Base-by-base conservation (phyloP, 2,113 vertebrate species). In the Brienomyrus longianalis region DNA sequence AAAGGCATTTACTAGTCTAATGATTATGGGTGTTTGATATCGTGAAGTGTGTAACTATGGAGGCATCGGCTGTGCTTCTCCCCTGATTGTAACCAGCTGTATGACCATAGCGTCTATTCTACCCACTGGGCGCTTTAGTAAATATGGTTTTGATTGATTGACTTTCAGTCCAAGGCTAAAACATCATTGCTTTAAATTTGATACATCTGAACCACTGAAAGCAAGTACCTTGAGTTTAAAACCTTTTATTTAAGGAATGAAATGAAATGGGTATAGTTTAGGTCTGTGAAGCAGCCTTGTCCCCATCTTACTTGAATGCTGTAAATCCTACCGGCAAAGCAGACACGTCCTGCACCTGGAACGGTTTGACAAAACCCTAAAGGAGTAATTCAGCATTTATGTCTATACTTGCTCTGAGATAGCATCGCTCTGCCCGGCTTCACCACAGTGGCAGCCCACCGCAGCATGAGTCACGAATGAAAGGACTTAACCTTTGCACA, bases 321-420 rank as follows among this genome's bases (percentile, higher is more conserved):
- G 74, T 70, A 80, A 80, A 80, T 80, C 74, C 74, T 80, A 6
- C 74, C 1, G 13, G 74, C 43, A 43, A 4, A 43, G 27, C 66
- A 74, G 74, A 43, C 74, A 19, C 74, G 1, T 80, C 35, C 74
- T 43, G 35, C 19, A 35, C 74, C 5, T 80, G 35, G 74, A 43
- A 80, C 15, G 2, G 31, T 80, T 80, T 43, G 74, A 43, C 70
- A 43, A 80, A 80, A 80, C 74, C 74, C 74, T 19, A 43, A 80
- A 43, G 74, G 74, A 80, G 74, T 80, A 80, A 80, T 80, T 80
- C 74, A 80, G 74, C 74, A 43, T 80, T 80, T 80, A 80, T 43
- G 74, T 43, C 74, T 80, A 19, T 80, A 80, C 74, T 43, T 80
- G 35, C 74, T 35, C 13, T 80, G 74, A 80, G 35, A 80, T 80